These are phyloP conservation scores for Laticauda colubrina DNA, from an alignment of 2,113 vertebrate genomes.

Conservation along the genomic window DNA sequence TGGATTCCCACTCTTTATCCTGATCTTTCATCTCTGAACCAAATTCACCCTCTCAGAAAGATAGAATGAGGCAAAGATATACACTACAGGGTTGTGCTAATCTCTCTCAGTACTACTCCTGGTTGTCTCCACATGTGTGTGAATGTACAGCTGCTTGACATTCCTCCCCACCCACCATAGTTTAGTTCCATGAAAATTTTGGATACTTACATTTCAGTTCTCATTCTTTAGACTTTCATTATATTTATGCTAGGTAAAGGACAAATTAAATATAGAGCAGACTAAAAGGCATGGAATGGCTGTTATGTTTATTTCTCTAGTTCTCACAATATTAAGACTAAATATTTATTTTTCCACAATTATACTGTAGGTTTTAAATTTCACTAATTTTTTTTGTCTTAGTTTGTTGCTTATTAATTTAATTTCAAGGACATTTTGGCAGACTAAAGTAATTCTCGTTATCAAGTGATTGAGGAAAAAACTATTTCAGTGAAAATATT, in stretches of 20 bases:
- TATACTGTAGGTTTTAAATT: neutral
- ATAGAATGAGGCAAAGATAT: neutral
- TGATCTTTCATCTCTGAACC: neutral
- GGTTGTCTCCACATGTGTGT: neutral
- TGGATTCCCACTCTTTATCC: neutral
- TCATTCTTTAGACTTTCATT: fast-evolving
- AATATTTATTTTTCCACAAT: neutral
- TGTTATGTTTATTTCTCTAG: neutral
- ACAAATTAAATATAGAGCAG: neutral
- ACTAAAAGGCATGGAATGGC: neutral
- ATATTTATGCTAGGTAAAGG: neutral
- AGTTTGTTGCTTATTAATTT: constrained; percentile 45
- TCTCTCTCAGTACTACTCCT: neutral
- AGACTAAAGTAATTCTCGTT: constrained; percentile 42
- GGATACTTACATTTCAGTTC: neutral
- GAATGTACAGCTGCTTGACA: neutral
- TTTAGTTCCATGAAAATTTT: neutral
- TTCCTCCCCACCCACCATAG: fast-evolving
- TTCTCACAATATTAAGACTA: neutral
- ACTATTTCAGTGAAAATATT: constrained; percentile 52
- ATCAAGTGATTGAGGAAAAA: constrained; percentile 50
- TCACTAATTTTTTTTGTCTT: neutral
- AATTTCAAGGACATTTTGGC: constrained; percentile 31
- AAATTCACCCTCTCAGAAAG: neutral
- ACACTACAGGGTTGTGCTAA: neutral